A percentile compares a stretch with the other conserved stretches of the same genome.
These are phyloP conservation scores for Thalassarche chlororhynchos DNA, from an alignment of 2,113 vertebrate genomes.

Conservation along the genomic window DNA sequence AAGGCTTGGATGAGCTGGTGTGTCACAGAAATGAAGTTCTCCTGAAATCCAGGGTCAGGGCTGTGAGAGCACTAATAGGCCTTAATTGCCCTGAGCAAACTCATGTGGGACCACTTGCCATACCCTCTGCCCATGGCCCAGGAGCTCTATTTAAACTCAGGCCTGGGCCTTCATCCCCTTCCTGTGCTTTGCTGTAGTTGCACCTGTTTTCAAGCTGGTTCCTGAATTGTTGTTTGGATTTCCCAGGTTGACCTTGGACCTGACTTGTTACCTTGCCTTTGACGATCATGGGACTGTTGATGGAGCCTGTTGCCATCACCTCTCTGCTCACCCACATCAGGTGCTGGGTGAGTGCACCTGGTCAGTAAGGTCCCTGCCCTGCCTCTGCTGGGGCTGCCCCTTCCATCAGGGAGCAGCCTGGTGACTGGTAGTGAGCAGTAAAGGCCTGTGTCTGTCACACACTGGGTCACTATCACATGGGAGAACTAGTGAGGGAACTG, in stretches of 20 bases:
- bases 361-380: background rate
- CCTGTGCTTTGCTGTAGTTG: background rate
- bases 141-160: background rate
- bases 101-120: background rate
- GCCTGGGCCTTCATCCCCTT: background rate
- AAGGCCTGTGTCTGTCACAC: background rate
- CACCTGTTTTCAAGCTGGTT: background rate
- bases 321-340: background rate
- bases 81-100: background rate
- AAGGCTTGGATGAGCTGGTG: background rate
- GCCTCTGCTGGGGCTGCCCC: background rate
- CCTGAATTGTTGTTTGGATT: background rate
- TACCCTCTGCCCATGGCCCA: background rate
- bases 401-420: background rate
- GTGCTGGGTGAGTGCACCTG: background rate
- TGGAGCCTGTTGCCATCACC: background rate
- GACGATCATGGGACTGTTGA: fast-evolving
- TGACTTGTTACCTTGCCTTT: background rate
- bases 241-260: background rate
- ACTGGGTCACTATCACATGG: background rate
- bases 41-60: background rate
- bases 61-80: background rate
- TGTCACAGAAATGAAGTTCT: background rate
- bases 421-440: background rate
- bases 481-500: background rate